These are phyloP conservation scores for Periplaneta americana DNA, from an alignment of 1,140 invertebrate genomes.

Conservation along the genomic window DNA sequence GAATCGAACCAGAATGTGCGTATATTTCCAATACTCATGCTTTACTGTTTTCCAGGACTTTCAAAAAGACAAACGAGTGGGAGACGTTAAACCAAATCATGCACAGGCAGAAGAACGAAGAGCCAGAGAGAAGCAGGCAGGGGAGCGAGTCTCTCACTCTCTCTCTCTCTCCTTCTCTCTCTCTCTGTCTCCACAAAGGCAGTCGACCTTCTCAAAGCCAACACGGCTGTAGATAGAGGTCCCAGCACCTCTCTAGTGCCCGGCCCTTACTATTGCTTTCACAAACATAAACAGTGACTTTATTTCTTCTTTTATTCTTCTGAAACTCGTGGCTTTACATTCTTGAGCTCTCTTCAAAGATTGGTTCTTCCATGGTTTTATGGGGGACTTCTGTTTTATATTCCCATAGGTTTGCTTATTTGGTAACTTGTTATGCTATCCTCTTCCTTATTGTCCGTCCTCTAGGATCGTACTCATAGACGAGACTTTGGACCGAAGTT, in stretches of 20 bases:
- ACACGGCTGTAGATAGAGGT: not conserved
- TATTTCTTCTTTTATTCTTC: no score
- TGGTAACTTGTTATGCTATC: no score
- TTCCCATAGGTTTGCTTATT: no score
- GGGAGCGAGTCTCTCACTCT: not conserved
- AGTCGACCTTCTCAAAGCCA: constrained; percentile 12
- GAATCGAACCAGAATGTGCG: not conserved
- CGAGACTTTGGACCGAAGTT: no score
- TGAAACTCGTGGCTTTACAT: no score
- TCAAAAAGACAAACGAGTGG: not conserved
- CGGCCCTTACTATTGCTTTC: not conserved
- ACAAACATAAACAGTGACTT: no score
- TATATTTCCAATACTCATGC: not conserved
- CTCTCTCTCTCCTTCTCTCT: constrained; percentile 1
- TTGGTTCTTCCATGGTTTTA: no score
- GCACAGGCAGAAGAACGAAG: not conserved
- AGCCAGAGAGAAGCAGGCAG: not conserved
- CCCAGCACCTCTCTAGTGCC: not conserved
- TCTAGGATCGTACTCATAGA: no score
- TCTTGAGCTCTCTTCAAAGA: no score
- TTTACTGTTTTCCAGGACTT: not conserved
- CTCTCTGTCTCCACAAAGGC: constrained; percentile 3
- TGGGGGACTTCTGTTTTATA: no score
- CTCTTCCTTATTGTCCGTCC: no score
- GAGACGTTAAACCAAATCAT: not conserved